Conservation (phyloP, 2,888 invertebrate species). For the Aromia moschata region DNA sequence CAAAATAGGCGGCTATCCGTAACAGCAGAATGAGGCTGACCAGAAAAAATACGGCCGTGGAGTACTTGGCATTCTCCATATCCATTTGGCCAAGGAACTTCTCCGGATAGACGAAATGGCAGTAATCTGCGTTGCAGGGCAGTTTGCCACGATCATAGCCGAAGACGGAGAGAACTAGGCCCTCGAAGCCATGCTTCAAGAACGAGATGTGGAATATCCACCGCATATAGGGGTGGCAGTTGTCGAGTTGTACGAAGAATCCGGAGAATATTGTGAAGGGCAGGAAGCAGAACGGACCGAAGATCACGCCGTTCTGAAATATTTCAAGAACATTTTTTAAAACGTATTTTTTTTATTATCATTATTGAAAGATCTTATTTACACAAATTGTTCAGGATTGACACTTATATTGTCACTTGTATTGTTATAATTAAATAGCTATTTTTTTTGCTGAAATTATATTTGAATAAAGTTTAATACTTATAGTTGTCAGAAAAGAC, state of each 20-base stretch:
- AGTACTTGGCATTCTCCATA: conserved; percentile 74
- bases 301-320: conserved; percentile 84
- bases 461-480: background rate
- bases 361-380: too few species aligned
- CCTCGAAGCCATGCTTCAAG: conserved; percentile 88
- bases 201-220: conserved; percentile 92
- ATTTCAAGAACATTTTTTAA: background rate
- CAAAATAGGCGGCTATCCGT: conserved; percentile 72
- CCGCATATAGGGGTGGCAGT: conserved; percentile 79
- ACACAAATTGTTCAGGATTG: too few species aligned
- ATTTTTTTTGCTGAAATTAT: background rate
- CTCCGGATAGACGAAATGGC: conserved; percentile 75
- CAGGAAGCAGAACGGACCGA: conserved; percentile 87
- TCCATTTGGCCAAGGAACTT: conserved; percentile 80
- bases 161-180: conserved; percentile 81
- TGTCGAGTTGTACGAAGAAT: conserved; percentile 86
- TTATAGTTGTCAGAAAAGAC: conserved; percentile 28
- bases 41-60: conserved; percentile 72
- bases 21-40: conserved; percentile 71
- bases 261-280: conserved; percentile 93
- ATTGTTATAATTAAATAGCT: conserved; percentile 2
- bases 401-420: too few species aligned
- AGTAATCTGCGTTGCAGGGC: conserved; percentile 78
- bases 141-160: conserved; percentile 81
- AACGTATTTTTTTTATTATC: too few species aligned